A percentile compares a stretch with the other conserved stretches of the same genome.
Conservation (phyloP, 2,888 invertebrate species). For the Lingula anatina region DNA sequence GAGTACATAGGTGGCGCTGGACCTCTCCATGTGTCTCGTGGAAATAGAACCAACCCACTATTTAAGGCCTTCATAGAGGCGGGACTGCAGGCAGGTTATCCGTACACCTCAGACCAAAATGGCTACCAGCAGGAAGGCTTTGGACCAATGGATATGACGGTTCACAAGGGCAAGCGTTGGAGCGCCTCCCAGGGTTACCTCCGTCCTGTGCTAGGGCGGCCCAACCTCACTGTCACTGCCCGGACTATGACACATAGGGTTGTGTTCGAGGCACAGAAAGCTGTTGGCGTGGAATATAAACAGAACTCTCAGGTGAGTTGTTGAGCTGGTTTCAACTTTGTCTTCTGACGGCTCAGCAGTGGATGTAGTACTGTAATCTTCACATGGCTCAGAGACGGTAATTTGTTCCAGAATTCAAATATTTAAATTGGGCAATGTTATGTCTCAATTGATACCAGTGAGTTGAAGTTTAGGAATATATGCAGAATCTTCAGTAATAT, state of each 20-base stretch:
- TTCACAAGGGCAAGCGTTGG: constrained; percentile 62
- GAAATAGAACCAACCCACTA: constrained; percentile 51
- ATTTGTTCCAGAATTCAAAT: no score
- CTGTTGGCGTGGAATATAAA: constrained; percentile 52
- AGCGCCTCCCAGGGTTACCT: constrained; percentile 68
- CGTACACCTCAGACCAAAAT: constrained; percentile 55
- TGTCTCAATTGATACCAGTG: no score
- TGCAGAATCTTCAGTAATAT: no score
- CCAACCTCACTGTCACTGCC: constrained; percentile 64
- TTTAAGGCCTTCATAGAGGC: constrained; percentile 52
- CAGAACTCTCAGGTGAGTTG: no score
- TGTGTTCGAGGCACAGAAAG: constrained; percentile 49
- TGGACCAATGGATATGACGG: constrained; percentile 56
- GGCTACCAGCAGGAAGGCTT: constrained; percentile 56
- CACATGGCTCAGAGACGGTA: no score
- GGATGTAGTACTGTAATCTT: no score
- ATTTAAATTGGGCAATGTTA: no score
- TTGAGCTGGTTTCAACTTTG: no score
- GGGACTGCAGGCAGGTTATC: constrained; percentile 52
- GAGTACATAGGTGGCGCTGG: constrained; percentile 54
- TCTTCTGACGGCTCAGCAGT: no score
- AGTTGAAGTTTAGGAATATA: no score
- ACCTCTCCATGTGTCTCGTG: constrained; percentile 52
- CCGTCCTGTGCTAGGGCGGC: constrained; percentile 57
- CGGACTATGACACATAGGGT: constrained; percentile 59